Evolutionary conservation across 2,888 invertebrate species (phyloP).

Genomic region (Cephus spinipes): DNA sequence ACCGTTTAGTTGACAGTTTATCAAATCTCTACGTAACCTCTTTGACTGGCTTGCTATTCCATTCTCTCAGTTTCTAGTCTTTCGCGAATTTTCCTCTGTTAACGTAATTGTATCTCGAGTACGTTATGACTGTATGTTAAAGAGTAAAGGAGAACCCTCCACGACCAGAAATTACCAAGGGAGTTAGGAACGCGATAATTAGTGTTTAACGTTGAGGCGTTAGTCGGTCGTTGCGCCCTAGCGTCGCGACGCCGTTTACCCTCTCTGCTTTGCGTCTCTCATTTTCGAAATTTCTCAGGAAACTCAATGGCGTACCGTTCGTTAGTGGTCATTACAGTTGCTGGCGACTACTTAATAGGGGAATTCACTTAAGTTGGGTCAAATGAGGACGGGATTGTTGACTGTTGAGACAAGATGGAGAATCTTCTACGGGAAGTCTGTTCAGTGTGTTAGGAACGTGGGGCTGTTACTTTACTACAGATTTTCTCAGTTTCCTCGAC

Average conservation of each 20-base stretch:
- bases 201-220: conserved; percentile 52
- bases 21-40: background rate
- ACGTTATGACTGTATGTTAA: background rate
- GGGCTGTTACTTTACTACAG: too few species aligned
- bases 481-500: too few species aligned
- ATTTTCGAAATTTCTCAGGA: conserved; percentile 48
- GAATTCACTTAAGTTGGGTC: background rate
- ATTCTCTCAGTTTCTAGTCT: background rate
- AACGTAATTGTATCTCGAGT: background rate
- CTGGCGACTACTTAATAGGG: background rate
- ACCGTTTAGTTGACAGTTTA: background rate
- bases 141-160: background rate
- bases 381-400: background rate
- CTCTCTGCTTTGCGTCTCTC: conserved; percentile 26
- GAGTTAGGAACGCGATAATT: conserved; percentile 39
- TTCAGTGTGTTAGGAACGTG: background rate
- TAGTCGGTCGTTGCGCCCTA: conserved; percentile 38
- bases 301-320: conserved; percentile 40
- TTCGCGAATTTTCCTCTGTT: background rate
- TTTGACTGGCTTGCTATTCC: background rate
- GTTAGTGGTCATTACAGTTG: conserved; percentile 57
- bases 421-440: background rate
- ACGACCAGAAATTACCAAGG: background rate
- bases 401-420: background rate
- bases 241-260: conserved; percentile 37